phyloP scores from a whole-genome alignment of 2,888 invertebrate genomes.

The Ephialtes manifestator region DNA sequence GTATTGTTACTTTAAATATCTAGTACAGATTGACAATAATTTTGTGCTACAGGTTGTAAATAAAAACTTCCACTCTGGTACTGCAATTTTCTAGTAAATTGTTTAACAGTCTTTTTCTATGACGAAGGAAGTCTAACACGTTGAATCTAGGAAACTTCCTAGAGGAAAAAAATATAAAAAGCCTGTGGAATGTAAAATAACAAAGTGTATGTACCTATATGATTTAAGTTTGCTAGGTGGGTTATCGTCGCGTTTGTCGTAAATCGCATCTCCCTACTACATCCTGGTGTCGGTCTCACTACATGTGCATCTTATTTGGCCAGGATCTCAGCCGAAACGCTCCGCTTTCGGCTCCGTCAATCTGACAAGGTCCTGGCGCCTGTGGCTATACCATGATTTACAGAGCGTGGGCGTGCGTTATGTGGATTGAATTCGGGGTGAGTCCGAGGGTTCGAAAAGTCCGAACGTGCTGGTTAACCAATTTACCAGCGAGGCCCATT shows the following conservation, averaged over 20 bases:
- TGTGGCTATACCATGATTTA: conserved; percentile 77
- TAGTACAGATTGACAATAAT: no score
- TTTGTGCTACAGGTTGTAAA: no score
- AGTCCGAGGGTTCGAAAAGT: conserved; percentile 26
- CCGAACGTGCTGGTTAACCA: conserved; percentile 62
- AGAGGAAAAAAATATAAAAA: conserved; percentile 38
- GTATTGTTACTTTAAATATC: no score
- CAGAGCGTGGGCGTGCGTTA: conserved; percentile 74
- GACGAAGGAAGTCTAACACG: background rate
- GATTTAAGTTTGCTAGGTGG: conserved; percentile 47
- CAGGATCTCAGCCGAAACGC: conserved; percentile 77
- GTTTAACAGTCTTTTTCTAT: no score
- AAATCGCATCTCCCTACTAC: conserved; percentile 49
- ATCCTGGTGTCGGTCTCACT: conserved; percentile 46
- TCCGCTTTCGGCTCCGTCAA: background rate
- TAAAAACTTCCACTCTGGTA: no score
- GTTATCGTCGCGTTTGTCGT: conserved; percentile 47
- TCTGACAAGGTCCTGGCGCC: conserved; percentile 79
- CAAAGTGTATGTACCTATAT: conserved; percentile 13
- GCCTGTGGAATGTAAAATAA: conserved; percentile 30
- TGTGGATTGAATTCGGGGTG: conserved; percentile 46
- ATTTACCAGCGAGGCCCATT: conserved; percentile 30
- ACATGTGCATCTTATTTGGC: conserved; percentile 84
- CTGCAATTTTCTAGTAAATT: no score
- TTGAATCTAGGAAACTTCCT: conserved; percentile 30